Conservation (phyloP, 2,797 vertebrate genomes). For the Lepilemur ruficaudatus region DNA sequence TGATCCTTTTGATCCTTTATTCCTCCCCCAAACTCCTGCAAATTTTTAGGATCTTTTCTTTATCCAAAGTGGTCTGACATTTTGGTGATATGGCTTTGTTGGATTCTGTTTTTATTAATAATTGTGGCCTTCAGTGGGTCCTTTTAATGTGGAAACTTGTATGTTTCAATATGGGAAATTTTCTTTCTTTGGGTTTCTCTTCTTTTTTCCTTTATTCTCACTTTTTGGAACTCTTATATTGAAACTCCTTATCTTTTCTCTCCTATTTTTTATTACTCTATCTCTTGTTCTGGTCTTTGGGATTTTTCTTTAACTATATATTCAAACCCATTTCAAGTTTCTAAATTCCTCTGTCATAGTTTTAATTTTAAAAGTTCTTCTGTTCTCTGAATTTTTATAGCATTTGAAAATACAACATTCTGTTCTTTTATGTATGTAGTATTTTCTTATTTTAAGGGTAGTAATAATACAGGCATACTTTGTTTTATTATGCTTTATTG, state of each 20-base stretch:
- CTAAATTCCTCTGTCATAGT: not conserved
- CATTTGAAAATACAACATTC: not conserved
- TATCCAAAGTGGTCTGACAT: not conserved
- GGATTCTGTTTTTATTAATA: not conserved
- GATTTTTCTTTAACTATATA: not conserved
- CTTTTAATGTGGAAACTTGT: not conserved
- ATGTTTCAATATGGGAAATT: not conserved
- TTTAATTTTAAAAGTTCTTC: not conserved
- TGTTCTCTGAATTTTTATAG: not conserved
- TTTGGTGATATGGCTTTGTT: not conserved
- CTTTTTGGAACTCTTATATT: not conserved
- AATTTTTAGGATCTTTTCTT: not conserved
- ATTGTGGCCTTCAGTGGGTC: not conserved
- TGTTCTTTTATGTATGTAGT: not conserved
- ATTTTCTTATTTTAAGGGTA: not conserved
- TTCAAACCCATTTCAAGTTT: not conserved
- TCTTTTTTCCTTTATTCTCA: not conserved
- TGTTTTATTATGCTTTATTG: not conserved
- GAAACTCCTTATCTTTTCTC: not conserved
- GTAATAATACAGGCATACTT: not conserved
- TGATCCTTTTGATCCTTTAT: not conserved
- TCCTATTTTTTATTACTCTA: not conserved
- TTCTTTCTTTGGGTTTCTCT: not conserved
- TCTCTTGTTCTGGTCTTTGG: not conserved
- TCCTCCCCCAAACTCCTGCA: not conserved